phyloP scores from a whole-genome alignment of 1,140 invertebrate genomes.

The Drosophila obscura region DNA sequence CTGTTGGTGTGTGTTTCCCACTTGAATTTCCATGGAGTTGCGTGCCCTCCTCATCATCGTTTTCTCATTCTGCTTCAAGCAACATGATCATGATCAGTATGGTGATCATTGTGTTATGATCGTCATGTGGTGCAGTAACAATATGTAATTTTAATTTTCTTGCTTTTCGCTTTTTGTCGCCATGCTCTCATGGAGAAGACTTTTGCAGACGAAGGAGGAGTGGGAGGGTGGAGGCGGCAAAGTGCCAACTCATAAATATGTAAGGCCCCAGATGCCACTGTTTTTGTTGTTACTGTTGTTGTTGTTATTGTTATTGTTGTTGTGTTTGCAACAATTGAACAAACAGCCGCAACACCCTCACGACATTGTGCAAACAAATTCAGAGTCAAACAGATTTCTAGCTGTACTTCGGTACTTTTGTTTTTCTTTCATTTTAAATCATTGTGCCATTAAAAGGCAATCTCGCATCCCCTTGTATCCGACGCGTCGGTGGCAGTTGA shows the following conservation, averaged over 20 bases:
- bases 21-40: slow-evolving; percentile 50
- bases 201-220: slow-evolving; percentile 1
- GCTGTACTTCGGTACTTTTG: slow-evolving; percentile 29
- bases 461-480: not conserved
- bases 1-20: slow-evolving; percentile 42
- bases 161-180: slow-evolving; percentile 49
- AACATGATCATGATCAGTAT: not conserved
- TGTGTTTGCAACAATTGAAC: slow-evolving; percentile 51
- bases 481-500: not conserved
- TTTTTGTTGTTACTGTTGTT: slow-evolving; percentile 46
- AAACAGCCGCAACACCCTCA: slow-evolving; percentile 37
- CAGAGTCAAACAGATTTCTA: slow-evolving; percentile 29
- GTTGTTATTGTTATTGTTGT: slow-evolving; percentile 46
- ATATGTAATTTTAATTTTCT: slow-evolving; percentile 60
- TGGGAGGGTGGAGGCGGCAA: slow-evolving; percentile 17
- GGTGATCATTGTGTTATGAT: too few species aligned
- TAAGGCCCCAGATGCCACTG: slow-evolving; percentile 56
- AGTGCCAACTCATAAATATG: slow-evolving; percentile 74
- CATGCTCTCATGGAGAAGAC: slow-evolving; percentile 61
- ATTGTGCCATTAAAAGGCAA: slow-evolving; percentile 51
- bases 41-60: slow-evolving; percentile 48
- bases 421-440: slow-evolving; percentile 29
- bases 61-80: slow-evolving; percentile 10
- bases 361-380: slow-evolving; percentile 57
- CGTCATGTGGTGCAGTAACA: slow-evolving; percentile 24